These are phyloP conservation scores for Coregonus clupeaformis DNA, from an alignment of 2,113 vertebrate species.

Conservation along the genomic window DNA sequence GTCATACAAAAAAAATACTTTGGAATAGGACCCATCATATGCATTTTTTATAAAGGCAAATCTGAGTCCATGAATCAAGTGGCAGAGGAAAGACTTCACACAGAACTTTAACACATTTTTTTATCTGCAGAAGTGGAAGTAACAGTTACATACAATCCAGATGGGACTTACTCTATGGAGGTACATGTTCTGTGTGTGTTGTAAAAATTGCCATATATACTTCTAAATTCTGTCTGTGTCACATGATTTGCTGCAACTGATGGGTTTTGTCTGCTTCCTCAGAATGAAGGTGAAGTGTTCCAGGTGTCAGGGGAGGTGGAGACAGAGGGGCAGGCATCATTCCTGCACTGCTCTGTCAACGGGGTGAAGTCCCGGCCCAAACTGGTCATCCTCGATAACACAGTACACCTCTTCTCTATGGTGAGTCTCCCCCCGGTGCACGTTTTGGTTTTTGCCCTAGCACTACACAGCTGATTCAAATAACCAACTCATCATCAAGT, in stretches of 20 bases:
- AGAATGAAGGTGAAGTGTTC: constrained; percentile 81
- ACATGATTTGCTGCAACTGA: background rate
- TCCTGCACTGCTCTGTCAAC: constrained; percentile 83
- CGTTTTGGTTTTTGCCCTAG: too few species aligned
- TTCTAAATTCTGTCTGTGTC: background rate
- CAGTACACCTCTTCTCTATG: constrained; percentile 86
- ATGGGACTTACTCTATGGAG: constrained; percentile 90
- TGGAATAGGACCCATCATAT: too few species aligned
- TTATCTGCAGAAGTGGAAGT: constrained; percentile 79
- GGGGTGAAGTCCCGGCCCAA: constrained; percentile 82
- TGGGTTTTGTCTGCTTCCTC: background rate
- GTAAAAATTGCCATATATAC: background rate
- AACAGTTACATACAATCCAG: constrained; percentile 79
- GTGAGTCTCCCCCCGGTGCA: constrained; percentile 76
- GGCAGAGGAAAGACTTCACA: too few species aligned
- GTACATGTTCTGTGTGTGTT: constrained; percentile 62
- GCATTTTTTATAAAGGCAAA: too few species aligned
- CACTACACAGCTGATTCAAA: too few species aligned
- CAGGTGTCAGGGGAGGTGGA: constrained; percentile 79
- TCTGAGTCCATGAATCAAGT: too few species aligned
- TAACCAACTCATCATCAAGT: too few species aligned
- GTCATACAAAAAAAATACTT: too few species aligned
- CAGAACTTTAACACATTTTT: background rate
- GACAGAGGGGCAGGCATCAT: constrained; percentile 71
- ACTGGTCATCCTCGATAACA: constrained; percentile 83